Evolutionary conservation across 2,888 invertebrate genomes (phyloP), one percentile per base, ranked within the genome.

Genomic region (Cecidostiba fungosa): DNA sequence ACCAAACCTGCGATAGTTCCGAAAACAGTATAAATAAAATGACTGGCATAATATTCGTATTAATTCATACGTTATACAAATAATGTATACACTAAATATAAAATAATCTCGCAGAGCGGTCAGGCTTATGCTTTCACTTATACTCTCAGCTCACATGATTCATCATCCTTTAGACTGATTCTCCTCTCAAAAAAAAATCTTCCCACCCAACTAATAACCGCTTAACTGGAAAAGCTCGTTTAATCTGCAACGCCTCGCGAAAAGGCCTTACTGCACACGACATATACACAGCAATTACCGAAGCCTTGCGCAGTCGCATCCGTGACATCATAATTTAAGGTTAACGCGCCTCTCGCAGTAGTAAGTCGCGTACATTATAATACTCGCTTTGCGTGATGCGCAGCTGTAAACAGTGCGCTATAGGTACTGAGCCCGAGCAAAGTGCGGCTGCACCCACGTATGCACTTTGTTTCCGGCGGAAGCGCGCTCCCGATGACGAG

Each of bases 241-340:
- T 36, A n/a, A 70, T 54, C n/a, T 0, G 29, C 32, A 32, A 16
- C 32, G 69, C 69, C 69, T 32, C 69, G 32, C 66, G 29, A n/a
- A 14, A 66, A 47, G 43, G 54, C 16, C 29, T 0, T n/a, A n/a
- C n/a, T 62, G 26, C 12, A 62, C 26, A 29, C 69, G n/a, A 69
- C 36, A 43, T 6, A 47, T 19, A 10, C 16, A 26, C 26, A 47
- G 26, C n/a, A 12, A n/a, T 23, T 23, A 1, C 43, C 19, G 23
- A 59, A 80, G 80, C 72, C 72, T 50, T 66, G 78, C 47, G 8
- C 54, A 26, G 59, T n/a, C 43, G 72, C 29, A 66, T 76, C 77
- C 36, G 70, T 76, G 85, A 81, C 80, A 72, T 80, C 84, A 47
- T 81, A 72, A 85, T 80, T 85, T 81, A 80, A 85, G 80, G 85